These are phyloP conservation scores for Ophioderma brevispina DNA, from an alignment of 35 echinoderm and acorn worm genomes.

Conservation along the genomic window DNA sequence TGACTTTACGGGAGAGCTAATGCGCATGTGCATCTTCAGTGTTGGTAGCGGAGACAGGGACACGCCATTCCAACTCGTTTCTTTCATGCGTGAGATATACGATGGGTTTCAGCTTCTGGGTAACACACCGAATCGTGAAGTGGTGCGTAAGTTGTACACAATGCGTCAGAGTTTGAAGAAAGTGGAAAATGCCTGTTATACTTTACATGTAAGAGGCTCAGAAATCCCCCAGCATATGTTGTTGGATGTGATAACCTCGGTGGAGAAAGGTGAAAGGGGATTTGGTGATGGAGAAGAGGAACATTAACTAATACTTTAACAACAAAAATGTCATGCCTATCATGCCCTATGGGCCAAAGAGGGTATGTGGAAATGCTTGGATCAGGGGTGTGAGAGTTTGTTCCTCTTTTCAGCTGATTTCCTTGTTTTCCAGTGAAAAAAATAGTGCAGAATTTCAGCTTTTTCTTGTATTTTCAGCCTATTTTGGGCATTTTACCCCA, in stretches of 20 bases:
- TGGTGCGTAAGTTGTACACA: constrained; percentile 72
- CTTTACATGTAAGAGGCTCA: constrained; percentile 81
- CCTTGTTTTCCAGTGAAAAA: too few species aligned
- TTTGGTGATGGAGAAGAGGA: neutral
- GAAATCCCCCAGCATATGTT: constrained; percentile 98
- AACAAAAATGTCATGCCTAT: too few species aligned
- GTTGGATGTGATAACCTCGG: constrained; percentile 51
- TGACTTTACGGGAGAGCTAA: constrained; percentile 93
- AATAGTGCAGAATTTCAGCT: too few species aligned
- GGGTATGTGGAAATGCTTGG: too few species aligned
- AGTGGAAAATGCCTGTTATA: constrained; percentile 95
- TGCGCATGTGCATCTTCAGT: constrained; percentile 88
- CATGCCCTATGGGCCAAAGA: too few species aligned
- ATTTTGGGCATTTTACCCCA: too few species aligned
- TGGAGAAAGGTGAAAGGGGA: constrained; percentile 11
- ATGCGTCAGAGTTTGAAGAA: constrained; percentile 91
- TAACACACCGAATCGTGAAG: constrained; percentile 67
- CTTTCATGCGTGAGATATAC: constrained; percentile 76
- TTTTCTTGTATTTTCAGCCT: too few species aligned
- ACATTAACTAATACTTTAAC: too few species aligned
- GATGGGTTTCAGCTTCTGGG: constrained; percentile 82
- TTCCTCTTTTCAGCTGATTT: too few species aligned
- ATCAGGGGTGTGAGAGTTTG: too few species aligned
- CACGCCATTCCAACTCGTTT: constrained; percentile 66
- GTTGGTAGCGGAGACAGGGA: constrained; percentile 78